A percentile compares a stretch with the other conserved stretches of the same genome.
Conservation (phyloP, 2,888 invertebrate species). For the Diploptera punctata region DNA sequence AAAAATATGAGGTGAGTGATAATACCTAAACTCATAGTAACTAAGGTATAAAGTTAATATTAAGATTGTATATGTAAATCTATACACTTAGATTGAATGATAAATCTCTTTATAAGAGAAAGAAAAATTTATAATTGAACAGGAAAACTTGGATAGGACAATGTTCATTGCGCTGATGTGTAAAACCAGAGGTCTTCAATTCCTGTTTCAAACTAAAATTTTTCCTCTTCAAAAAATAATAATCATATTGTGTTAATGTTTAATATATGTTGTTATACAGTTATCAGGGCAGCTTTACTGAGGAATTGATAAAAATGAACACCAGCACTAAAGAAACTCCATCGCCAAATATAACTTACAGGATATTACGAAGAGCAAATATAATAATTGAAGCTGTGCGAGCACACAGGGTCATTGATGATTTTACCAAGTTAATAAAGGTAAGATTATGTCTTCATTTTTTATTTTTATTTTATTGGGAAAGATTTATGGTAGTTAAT, state of each 20-base stretch:
- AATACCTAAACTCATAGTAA: too few species aligned
- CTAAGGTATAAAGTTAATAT: too few species aligned
- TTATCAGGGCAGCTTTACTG: not conserved
- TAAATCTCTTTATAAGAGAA: too few species aligned
- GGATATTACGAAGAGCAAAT: constrained; percentile 63
- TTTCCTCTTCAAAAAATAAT: too few species aligned
- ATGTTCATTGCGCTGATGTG: not conserved
- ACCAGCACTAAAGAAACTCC: not conserved
- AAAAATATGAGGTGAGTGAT: too few species aligned
- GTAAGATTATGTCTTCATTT: constrained; percentile 49
- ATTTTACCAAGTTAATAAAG: constrained; percentile 58
- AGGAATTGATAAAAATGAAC: constrained; percentile 3
- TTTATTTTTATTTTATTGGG: too few species aligned
- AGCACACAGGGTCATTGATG: constrained; percentile 65
- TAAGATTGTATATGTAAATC: too few species aligned
- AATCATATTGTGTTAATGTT: not conserved
- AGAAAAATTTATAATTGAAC: too few species aligned
- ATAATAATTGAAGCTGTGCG: constrained; percentile 67
- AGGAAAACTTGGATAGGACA: too few species aligned
- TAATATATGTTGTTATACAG: not conserved
- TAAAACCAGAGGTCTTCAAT: constrained; percentile 14
- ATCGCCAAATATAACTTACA: constrained; percentile 53
- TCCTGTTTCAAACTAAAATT: too few species aligned
- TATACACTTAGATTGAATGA: too few species aligned
- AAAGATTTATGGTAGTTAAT: too few species aligned